Evolutionary conservation across 2,888 invertebrate genomes (phyloP), one percentile per base, ranked within the genome.

Genomic region (Heliconius cydno): DNA sequence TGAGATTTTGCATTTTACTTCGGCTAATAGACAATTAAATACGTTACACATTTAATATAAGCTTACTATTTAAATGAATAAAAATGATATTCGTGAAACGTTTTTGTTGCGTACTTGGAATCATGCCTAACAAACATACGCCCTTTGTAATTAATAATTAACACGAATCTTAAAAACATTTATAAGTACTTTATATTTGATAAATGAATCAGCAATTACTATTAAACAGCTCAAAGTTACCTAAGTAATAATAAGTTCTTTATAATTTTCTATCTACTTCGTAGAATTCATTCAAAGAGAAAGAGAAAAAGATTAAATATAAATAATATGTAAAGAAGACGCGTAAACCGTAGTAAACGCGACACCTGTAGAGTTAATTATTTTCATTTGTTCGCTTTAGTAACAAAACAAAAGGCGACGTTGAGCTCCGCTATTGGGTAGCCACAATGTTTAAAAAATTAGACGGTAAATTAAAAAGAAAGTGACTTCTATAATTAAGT

Each of bases 81-180:
- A 38, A 68, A 68, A 9, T 0, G 1, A 12, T 41, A n/a, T 41
- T 15, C 10, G 38, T 13, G 10, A 10, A 22, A 4, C 41, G 65
- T 65, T 68, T 41, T 68, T 13, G 67, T 34, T 30, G 68, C 38
- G n/a, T n/a, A 41, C n/a, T 68, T 68, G 68, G 68, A 68, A 41
- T 13, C n/a, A 68, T 68, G 68, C 68, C 38, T 38, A 68, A 41
- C 2, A 68, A 25, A 70, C 41, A 15, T 25, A 7, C 41, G 70
- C 41, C 70, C 41, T 70, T 41, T 41, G 70, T 68, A 4, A 70
- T n/a, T 68, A 13, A 68, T 41, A 25, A 3, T 46, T 2, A 70
- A n/a, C 15, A 41, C 15, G 25, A 41, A 46, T 41, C 70, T 41
- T 70, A n/a, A 70, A n/a, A 41, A 68, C n/a, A 68, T 68, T 38